Evolutionary conservation across 2,797 vertebrate genomes (phyloP).

Genomic region (Enteromius trimaculatus): DNA sequence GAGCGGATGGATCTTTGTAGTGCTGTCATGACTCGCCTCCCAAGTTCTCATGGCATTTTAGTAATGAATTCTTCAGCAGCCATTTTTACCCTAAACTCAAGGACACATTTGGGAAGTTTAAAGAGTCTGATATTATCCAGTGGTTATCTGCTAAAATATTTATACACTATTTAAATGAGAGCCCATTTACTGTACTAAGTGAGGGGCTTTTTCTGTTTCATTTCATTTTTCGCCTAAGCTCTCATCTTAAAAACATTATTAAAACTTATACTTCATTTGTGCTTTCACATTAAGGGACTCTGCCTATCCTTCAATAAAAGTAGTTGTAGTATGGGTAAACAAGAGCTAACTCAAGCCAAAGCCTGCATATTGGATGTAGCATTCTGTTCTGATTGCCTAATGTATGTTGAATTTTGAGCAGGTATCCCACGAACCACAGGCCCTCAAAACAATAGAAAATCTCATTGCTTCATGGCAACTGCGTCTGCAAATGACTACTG

Average conservation of each 20-base stretch:
- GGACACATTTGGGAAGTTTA: slow-evolving; percentile 17
- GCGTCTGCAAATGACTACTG: slow-evolving; percentile 23
- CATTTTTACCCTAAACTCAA: slow-evolving; percentile 37
- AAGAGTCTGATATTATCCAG: slow-evolving; percentile 9
- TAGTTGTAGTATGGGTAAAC: slow-evolving; percentile 6
- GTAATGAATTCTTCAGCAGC: slow-evolving; percentile 44
- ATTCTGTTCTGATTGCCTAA: slow-evolving; percentile 47
- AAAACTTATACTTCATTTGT: slow-evolving; percentile 5
- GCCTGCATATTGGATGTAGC: slow-evolving; percentile 61
- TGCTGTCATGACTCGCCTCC: slow-evolving; percentile 51
- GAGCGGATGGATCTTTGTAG: slow-evolving; percentile 48
- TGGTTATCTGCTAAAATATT: slow-evolving; percentile 36
- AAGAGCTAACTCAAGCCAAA: slow-evolving; percentile 42
- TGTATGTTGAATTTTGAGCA: slow-evolving; percentile 57
- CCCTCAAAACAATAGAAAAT: neutral
- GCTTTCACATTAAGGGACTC: neutral
- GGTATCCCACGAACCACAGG: slow-evolving; percentile 39
- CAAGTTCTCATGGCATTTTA: slow-evolving; percentile 49
- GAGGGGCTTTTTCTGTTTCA: neutral
- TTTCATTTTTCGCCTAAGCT: neutral
- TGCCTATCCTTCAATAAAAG: neutral
- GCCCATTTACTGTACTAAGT: neutral
- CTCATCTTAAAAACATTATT: slow-evolving; percentile 10
- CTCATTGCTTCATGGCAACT: neutral
- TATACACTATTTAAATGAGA: neutral